Evolutionary conservation across 2,797 vertebrate genomes (phyloP).

Genomic region (Hypotaenidia philippensis): DNA sequence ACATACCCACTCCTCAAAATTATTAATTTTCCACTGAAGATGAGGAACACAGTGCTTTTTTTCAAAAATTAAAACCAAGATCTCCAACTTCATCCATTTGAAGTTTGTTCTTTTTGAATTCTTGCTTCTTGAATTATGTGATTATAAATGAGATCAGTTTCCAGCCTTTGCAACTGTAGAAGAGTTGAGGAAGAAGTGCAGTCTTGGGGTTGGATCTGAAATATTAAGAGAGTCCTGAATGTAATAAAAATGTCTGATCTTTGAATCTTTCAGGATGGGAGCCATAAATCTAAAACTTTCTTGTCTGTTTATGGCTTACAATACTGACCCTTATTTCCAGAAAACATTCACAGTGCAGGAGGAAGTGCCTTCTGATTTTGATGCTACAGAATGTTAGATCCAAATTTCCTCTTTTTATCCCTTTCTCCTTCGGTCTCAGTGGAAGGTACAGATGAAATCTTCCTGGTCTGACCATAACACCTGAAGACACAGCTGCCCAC

Average conservation of each 20-base stretch:
- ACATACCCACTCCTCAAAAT: background rate
- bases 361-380: background rate
- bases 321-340: background rate
- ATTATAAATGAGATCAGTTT: background rate
- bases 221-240: background rate
- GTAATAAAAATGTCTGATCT: background rate
- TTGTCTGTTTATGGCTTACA: background rate
- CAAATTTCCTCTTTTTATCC: background rate
- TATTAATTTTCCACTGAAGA: background rate
- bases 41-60: background rate
- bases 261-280: background rate
- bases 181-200: background rate
- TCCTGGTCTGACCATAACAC: background rate
- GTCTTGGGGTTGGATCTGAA: background rate
- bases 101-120: background rate
- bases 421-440: background rate
- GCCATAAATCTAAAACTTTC: background rate
- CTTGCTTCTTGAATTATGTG: fast-evolving
- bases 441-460: background rate
- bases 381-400: background rate
- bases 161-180: background rate
- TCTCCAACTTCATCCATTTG: background rate
- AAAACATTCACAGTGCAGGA: background rate
- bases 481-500: background rate
- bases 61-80: background rate